Conservation (phyloP, 2,888 invertebrate genomes). For the Xestia sexstrigata region DNA sequence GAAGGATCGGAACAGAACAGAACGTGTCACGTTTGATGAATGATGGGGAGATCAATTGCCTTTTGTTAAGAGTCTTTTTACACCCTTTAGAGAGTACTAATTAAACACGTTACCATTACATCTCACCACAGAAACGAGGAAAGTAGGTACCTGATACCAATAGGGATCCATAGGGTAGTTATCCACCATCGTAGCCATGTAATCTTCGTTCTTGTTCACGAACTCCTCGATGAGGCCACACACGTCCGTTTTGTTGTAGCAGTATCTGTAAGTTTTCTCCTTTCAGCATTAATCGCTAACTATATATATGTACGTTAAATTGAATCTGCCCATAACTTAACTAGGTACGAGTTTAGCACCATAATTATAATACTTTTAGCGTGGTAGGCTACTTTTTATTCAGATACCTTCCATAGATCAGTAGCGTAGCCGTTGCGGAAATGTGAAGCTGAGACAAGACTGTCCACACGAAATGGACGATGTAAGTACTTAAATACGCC, state of each 20-base stretch:
- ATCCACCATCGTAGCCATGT: constrained; percentile 88
- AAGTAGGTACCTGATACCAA: constrained; percentile 91
- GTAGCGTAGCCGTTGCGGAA: not conserved
- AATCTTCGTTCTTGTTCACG: constrained; percentile 90
- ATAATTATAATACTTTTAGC: too few relatives aligned
- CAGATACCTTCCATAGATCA: not conserved
- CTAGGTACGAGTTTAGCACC: not conserved
- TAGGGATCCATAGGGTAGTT: constrained; percentile 86
- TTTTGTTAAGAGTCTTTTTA: too few relatives aligned
- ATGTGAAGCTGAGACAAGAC: not conserved
- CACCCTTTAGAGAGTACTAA: too few relatives aligned
- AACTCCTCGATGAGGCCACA: constrained; percentile 90
- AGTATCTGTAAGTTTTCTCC: constrained; percentile 81
- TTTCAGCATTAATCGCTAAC: not conserved
- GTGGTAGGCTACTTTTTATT: not conserved
- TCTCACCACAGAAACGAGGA: not conserved
- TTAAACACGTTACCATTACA: too few relatives aligned
- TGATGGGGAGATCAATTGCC: too few relatives aligned
- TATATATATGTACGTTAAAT: not conserved
- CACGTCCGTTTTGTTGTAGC: constrained; percentile 86
- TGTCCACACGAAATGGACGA: not conserved
- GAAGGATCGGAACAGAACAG: too few relatives aligned
- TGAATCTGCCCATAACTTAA: not conserved
- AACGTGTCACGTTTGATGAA: too few relatives aligned
- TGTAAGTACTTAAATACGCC: not conserved